phyloP scores from a whole-genome alignment of 2,797 vertebrate genomes.

The Sebastes taczanowskii region DNA sequence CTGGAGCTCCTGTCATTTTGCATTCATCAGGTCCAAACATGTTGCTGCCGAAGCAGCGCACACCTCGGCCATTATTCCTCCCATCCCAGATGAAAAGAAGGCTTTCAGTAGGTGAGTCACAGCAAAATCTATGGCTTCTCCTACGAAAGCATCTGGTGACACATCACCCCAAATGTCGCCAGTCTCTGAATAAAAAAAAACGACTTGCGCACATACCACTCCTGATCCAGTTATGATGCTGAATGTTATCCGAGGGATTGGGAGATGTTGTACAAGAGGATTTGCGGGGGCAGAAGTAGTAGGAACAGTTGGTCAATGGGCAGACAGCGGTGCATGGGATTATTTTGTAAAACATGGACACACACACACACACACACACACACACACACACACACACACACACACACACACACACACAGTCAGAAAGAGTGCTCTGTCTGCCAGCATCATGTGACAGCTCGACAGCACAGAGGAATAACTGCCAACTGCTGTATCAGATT shows the following conservation, averaged over 20 bases:
- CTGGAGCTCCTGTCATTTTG: background rate
- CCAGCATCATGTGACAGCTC: constrained; percentile 40
- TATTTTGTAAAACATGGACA: constrained; percentile 47
- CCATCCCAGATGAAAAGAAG: constrained; percentile 13
- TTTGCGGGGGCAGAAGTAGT: constrained; percentile 40
- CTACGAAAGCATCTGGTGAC: constrained; percentile 24
- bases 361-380: background rate
- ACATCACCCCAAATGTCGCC: constrained; percentile 33
- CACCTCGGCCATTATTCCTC: constrained; percentile 29
- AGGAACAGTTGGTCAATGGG: constrained; percentile 54
- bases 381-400: background rate
- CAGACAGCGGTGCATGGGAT: constrained; percentile 53
- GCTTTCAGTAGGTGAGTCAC: constrained; percentile 38
- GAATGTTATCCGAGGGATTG: constrained; percentile 49
- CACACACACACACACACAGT: background rate
- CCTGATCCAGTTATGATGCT: constrained; percentile 48
- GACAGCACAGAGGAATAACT: constrained; percentile 10
- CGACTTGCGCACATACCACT: background rate
- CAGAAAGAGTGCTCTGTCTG: constrained; percentile 3
- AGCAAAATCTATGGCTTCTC: background rate
- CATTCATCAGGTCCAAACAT: constrained; percentile 29
- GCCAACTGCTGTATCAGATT: constrained; percentile 48
- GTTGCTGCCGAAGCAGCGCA: constrained; percentile 7
- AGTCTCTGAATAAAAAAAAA: constrained; percentile 13
- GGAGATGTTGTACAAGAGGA: constrained; percentile 49